Conservation (phyloP, 2,113 vertebrate species). For the Donacobius atricapilla region DNA sequence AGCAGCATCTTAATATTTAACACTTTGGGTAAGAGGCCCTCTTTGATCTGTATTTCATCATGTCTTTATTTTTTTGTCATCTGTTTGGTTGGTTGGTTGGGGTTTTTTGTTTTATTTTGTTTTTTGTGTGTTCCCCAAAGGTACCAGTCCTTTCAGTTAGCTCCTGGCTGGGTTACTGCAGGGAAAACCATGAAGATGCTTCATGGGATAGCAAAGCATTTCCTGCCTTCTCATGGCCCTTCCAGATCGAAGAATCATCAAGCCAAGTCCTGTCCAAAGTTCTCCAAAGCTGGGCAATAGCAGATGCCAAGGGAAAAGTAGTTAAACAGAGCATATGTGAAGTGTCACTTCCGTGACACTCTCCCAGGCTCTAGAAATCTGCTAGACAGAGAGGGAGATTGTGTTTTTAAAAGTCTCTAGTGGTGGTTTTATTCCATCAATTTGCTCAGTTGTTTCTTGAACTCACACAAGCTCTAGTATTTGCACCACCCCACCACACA, state of each 20-base stretch:
- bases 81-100: too few species aligned
- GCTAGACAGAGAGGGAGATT: not conserved
- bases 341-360: not conserved
- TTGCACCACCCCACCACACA: not conserved
- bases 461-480: not conserved
- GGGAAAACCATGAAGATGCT: not conserved
- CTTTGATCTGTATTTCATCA: not conserved
- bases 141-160: not conserved
- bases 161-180: not conserved
- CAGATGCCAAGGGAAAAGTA: not conserved
- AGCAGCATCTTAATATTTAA: not conserved
- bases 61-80: not conserved
- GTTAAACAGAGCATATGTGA: not conserved
- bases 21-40: not conserved
- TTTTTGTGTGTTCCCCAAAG: not conserved
- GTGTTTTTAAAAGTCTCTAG: not conserved
- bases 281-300: not conserved
- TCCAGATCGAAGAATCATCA: fast-evolving
- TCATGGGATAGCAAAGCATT: not conserved
- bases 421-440: not conserved
- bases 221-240: not conserved
- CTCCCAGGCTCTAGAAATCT: not conserved
- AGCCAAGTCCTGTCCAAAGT: not conserved
- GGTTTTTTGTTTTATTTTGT: not conserved
- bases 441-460: not conserved